Base-by-base conservation (phyloP, 2,888 invertebrate genomes). In the Erynnis tages region DNA sequence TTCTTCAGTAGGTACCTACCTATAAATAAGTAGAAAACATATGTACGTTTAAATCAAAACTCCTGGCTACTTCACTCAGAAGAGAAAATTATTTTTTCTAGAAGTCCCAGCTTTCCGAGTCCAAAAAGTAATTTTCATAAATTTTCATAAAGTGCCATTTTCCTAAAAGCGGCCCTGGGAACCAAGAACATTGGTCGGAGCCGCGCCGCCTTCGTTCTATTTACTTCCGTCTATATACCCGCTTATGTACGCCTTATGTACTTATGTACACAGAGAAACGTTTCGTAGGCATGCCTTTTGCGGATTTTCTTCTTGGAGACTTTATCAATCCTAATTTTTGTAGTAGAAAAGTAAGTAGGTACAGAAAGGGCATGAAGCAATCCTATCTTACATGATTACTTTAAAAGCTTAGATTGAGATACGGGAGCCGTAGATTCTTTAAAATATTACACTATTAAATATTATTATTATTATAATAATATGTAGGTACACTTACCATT, bases 131-230 rank as follows among this genome's bases (percentile, higher is more conserved):
- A 47, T 38, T 41, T 34, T n/a, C 34, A 29, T 25, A 21, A 40
- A 40, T 29, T 30, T 17, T 11, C 25, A 27, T 27, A 35, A 14
- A 45, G 29, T 53, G 49, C n/a, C 14, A 40, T 48, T 29, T 30
- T 17, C 17, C 25, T 35, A 35, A 35, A 14, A 45, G 29, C 55
- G 49, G 53, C 41, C 41, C 41, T 35, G 41, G 13, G 23, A 40
- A 4, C 40, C 16, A 27, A 41, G 47, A 27, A 46, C 27, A 27
- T 34, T 45, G 45, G 27, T 34, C 25, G 53, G 29, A 44, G 19
- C 34, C 45, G 53, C 46, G 25, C 53, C 53, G 40, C 32, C 53
- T 46, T 41, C 40, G 32, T 34, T 32, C 21, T 35, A 47, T 53
- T 23, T 53, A 53, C 43, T 41, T 16, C 19, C 40, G 16, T 14